phyloP scores from a whole-genome alignment of 2,888 invertebrate species.

The Drosophila stalkeri region DNA sequence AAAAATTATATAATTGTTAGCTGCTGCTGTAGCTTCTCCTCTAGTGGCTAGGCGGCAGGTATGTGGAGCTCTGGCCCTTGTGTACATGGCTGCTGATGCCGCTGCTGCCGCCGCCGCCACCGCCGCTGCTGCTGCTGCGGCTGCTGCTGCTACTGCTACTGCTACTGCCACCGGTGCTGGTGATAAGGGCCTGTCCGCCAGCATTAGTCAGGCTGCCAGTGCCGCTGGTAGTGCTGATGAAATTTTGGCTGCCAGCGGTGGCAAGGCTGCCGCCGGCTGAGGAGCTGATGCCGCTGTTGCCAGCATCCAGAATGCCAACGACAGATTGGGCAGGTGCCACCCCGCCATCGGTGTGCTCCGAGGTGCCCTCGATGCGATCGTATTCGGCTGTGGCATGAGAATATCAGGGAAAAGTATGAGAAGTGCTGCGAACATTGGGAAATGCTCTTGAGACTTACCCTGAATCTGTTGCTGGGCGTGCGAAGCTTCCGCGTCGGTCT shows the following conservation, averaged over 20 bases:
- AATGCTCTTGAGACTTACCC: constrained; percentile 59
- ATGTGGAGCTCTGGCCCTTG: constrained; percentile 61
- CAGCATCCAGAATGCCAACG: constrained; percentile 77
- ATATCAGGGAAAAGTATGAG: no score
- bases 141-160: no score
- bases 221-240: constrained; percentile 8
- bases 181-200: constrained; percentile 22
- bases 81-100: constrained; percentile 14
- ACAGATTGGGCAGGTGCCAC: constrained; percentile 83
- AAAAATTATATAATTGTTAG: constrained; percentile 29
- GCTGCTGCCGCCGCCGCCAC: constrained; percentile 7
- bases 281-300: constrained; percentile 24
- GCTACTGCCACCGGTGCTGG: constrained; percentile 9
- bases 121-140: no score
- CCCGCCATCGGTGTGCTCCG: constrained; percentile 82
- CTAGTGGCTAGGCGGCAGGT: constrained; percentile 70
- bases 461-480: constrained; percentile 84
- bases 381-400: constrained; percentile 75
- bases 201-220: constrained; percentile 9
- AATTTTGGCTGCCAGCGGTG: constrained; percentile 19
- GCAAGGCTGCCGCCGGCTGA: constrained; percentile 1
- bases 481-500: constrained; percentile 83
- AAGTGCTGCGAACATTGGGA: no score
- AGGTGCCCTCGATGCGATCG: constrained; percentile 81
- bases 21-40: not conserved